Evolutionary conservation across 2,888 invertebrate species (phyloP).

Genomic region (Patella depressa): DNA sequence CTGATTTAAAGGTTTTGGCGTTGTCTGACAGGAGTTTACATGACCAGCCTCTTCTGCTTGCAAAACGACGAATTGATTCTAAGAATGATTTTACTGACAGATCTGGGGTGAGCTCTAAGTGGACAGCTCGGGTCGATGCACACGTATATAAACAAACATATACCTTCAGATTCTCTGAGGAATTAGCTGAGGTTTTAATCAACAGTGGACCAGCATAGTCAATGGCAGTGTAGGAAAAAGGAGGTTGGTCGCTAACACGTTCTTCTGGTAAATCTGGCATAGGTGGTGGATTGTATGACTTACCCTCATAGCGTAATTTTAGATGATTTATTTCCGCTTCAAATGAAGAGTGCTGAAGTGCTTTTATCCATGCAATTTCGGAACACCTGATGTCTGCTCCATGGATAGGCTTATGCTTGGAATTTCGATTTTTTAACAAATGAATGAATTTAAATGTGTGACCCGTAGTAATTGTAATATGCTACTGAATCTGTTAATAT

Average conservation of each 20-base stretch:
- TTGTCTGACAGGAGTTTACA: neutral
- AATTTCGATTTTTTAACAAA: neutral
- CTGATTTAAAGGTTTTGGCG: neutral
- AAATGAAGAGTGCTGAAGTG: neutral
- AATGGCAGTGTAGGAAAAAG: conserved; percentile 34
- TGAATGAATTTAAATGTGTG: conserved; percentile 4
- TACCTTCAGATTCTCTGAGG: conserved; percentile 25
- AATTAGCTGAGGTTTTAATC: conserved; percentile 36
- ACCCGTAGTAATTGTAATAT: neutral
- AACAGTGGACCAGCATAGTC: conserved; percentile 43
- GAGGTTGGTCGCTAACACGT: neutral
- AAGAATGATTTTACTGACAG: conserved; percentile 37
- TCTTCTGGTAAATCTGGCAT: conserved; percentile 6
- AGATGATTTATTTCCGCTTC: neutral
- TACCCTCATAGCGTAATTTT: neutral
- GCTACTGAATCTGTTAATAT: conserved; percentile 5
- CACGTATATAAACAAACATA: conserved; percentile 39
- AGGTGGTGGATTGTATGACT: neutral
- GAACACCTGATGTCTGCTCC: neutral
- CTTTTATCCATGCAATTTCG: no score
- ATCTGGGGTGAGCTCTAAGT: conserved; percentile 32
- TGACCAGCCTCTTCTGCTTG: conserved; percentile 10
- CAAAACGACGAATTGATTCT: conserved; percentile 35
- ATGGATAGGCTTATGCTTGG: neutral
- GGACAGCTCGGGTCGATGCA: conserved; percentile 37